These are phyloP conservation scores for Tympanoctomys barrerae DNA, from an alignment of 2,797 vertebrate genomes.

Conservation along the genomic window DNA sequence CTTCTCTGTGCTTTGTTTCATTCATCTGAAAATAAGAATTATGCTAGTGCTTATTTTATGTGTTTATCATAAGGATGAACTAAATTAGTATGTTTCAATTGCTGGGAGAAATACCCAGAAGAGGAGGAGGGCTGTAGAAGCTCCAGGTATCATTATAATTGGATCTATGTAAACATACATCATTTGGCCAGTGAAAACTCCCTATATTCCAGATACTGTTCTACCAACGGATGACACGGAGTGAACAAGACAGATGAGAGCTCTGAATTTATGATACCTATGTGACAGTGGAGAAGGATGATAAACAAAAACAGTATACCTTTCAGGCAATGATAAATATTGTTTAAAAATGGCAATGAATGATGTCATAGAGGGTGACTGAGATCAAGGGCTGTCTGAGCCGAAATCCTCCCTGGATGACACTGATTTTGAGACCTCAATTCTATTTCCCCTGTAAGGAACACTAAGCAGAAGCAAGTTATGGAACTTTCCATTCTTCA, in stretches of 20 bases:
- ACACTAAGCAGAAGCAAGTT: background rate
- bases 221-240: background rate
- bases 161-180: background rate
- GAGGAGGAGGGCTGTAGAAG: background rate
- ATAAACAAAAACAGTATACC: conserved; percentile 28
- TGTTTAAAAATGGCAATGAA: background rate
- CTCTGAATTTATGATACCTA: background rate
- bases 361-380: conserved; percentile 18
- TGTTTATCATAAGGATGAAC: conserved; percentile 35
- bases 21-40: conserved; percentile 1
- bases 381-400: background rate
- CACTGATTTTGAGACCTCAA: background rate
- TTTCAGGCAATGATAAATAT: conserved; percentile 37
- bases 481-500: background rate
- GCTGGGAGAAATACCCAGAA: conserved; percentile 7
- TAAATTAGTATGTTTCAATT: background rate
- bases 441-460: background rate
- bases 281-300: background rate
- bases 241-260: background rate
- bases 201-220: background rate
- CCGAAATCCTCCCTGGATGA: background rate
- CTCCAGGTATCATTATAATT: background rate
- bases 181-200: background rate
- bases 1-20: conserved; percentile 16
- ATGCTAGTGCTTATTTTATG: background rate